These are phyloP conservation scores for Elephas maximus DNA, from an alignment of 2,113 vertebrate species.

Conservation along the genomic window DNA sequence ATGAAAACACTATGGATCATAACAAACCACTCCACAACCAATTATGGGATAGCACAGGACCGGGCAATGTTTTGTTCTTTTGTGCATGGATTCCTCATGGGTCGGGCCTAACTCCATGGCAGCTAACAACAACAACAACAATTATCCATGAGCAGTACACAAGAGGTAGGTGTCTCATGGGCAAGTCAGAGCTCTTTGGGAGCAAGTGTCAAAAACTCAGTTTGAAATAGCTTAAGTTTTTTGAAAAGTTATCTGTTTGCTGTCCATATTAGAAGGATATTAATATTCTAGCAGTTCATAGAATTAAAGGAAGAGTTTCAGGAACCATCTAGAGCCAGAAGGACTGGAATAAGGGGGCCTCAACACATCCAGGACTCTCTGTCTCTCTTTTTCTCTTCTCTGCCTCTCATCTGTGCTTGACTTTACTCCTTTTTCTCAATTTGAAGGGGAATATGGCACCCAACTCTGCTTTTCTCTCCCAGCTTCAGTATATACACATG, in stretches of 20 bases:
- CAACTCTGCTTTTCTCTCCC: not conserved
- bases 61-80: not conserved
- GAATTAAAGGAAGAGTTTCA: not conserved
- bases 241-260: not conserved
- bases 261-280: not conserved
- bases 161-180: not conserved
- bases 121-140: not conserved
- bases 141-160: too few relatives aligned
- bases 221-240: not conserved
- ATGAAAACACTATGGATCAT: not conserved
- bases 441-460: not conserved
- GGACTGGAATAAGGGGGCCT: not conserved
- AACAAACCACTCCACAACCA: not conserved
- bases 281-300: not conserved
- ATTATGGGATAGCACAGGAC: not conserved
- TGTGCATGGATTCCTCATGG: not conserved
- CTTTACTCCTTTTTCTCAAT: not conserved
- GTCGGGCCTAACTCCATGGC: not conserved
- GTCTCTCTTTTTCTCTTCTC: not conserved
- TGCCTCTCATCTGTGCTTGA: not conserved
- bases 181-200: not conserved
- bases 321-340: not conserved
- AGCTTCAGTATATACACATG: not conserved
- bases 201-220: not conserved
- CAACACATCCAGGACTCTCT: not conserved